Evolutionary conservation across 1,140 invertebrate species (phyloP).

Genomic region (Conopomorpha cramerella): DNA sequence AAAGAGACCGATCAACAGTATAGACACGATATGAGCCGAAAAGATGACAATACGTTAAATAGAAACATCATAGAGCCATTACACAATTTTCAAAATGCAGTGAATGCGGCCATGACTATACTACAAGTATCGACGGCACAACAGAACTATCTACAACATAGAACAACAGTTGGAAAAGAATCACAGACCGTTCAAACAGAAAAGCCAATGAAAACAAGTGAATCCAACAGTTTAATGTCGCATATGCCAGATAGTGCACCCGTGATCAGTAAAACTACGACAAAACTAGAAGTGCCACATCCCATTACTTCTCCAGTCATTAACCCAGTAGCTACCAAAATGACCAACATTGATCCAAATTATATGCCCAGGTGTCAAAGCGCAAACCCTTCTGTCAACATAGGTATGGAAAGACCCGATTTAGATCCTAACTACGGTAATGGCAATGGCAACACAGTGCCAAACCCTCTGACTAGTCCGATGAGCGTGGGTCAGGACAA

Average conservation of each 20-base stretch:
- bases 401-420: constrained; percentile 38
- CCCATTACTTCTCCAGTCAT: constrained; percentile 48
- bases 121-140: constrained; percentile 37
- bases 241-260: constrained; percentile 23
- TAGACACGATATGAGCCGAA: constrained; percentile 23
- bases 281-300: constrained; percentile 49
- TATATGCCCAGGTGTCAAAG: constrained; percentile 52
- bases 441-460: constrained; percentile 18
- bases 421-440: constrained; percentile 27
- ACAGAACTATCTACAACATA: constrained; percentile 34
- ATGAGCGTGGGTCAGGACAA: constrained; percentile 39
- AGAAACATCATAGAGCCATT: constrained; percentile 37
- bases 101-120: constrained; percentile 43
- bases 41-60: constrained; percentile 40
- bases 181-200: constrained; percentile 46
- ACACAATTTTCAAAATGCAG: constrained; percentile 28
- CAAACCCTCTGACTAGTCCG: constrained; percentile 26
- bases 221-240: constrained; percentile 23
- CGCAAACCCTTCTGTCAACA: constrained; percentile 38
- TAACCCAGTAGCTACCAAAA: constrained; percentile 43
- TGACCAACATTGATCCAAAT: constrained; percentile 39
- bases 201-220: constrained; percentile 34
- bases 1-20: constrained; percentile 37
- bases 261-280: constrained; percentile 36
- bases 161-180: constrained; percentile 33